Base-by-base conservation (phyloP, 2,113 vertebrate genomes). In the Otis tarda region DNA sequence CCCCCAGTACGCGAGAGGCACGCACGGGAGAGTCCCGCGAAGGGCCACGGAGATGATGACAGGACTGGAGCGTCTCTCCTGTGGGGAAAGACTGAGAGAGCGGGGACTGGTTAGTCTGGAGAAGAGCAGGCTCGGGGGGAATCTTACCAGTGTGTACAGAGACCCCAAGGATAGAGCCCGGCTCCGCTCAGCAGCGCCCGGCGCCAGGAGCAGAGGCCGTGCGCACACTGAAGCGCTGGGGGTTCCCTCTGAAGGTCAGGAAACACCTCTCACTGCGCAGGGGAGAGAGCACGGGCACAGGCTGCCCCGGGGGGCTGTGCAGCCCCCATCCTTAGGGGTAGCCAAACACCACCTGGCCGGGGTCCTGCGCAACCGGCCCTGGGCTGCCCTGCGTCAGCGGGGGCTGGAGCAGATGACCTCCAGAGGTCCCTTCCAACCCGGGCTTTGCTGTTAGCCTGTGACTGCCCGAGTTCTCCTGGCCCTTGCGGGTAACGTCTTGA, bases 271-370 rank as follows among this genome's bases (percentile, higher is more conserved):
- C 10, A 5, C 41, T 14, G 6, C 15, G 56, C 18, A 39, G 21
- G 45, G 21, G 37, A 30, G 47, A 0, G 2, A 49, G 55, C 30
- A 10, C 23, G 5, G 37, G 43, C 43, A 49, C 47, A 43, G 69
- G 31, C 8, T 80, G 39, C 28, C 53, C 61, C 28, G 55, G 49
- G 30, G 39, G 20, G 83, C 1, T 50, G 23, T 30, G 52, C 71
- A 87, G 43, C 52, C 57, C 25, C 56, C 37, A 19, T 20, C 57
- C 73, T 41, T 33, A 35, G 57, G 49, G 78, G 23, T 15, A 9
- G 1, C n/a, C 64, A 25, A 19, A 73, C 71, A n/a, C 71, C 18
- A 14, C 2, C 24, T 67, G 39, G 37, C 23, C 4, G 0, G 2
- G 20, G 33, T 23, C 31, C 50, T n/a, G 33, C 37, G 50, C 43